Base-by-base conservation (phyloP, 2,113 vertebrate genomes). In the Lepidothrix coronata region DNA sequence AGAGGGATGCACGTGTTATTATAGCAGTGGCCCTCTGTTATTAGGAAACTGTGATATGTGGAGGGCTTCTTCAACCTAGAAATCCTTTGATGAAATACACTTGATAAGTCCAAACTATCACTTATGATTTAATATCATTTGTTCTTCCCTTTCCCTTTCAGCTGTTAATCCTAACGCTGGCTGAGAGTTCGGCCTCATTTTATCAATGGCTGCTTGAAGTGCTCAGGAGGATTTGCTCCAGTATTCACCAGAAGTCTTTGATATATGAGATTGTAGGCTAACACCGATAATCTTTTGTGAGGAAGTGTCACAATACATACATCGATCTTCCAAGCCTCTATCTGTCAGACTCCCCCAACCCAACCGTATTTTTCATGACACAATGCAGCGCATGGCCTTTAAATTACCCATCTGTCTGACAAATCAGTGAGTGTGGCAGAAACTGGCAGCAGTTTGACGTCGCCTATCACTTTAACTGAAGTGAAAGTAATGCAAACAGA, bases 341-440 rank as follows among this genome's bases (percentile, higher is more conserved):
- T 96, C 90, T 96, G 95, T 96, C 93, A 96, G 92, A 49, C 61
- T 83, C 58, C 66, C 88, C 88, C 88, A 88, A 77, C 76, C 80
- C 91, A 93, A 89, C 89, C 24, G 78, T 94, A 95, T 96, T 96
- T 98, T 97, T 96, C 97, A 76, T 98, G 98, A 98, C 98, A 98
- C 97, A 98, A 98, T 97, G 96, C 95, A 62, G 96, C 80, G 96
- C 96, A 93, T 98, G 97, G 98, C 98, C 97, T 98, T 98, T 96
- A 98, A 97, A 98, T 98, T 97, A 95, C 96, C 97, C 98, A 97
- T 98, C 98, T 98, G 98, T 98, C 97, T 98, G 95, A 97, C 97
- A 97, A 97, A 98, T 96, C 96, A 97, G 93, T 83, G 96, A 88
- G 92, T 96, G 94, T 96, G 96, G 94, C 95, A 97, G 97, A 93